These are phyloP conservation scores for Theretra japonica DNA, from an alignment of 2,888 invertebrate species.

Conservation along the genomic window DNA sequence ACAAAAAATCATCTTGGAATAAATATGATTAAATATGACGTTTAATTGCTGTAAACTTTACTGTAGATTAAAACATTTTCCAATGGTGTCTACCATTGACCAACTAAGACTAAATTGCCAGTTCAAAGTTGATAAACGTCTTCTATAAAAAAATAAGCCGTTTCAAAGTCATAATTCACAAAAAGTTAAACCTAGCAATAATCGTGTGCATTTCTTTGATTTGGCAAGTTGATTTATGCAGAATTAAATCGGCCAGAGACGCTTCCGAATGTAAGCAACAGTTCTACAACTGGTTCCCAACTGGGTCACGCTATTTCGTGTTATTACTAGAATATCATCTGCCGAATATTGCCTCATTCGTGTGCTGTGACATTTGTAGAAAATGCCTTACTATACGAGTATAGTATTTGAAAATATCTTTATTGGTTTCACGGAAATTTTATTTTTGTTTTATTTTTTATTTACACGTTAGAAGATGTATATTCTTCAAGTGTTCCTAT, in stretches of 20 bases:
- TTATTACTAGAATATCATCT: slow-evolving; percentile 20
- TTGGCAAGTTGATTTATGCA: slow-evolving; percentile 29
- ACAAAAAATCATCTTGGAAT: not conserved
- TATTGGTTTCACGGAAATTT: no score
- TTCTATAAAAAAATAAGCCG: not conserved
- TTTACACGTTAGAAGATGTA: no score
- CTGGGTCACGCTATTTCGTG: slow-evolving; percentile 26
- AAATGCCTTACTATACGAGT: not conserved
- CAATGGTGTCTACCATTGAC: not conserved
- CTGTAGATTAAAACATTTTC: not conserved
- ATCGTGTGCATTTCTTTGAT: slow-evolving; percentile 9
- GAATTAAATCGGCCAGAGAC: slow-evolving; percentile 28
- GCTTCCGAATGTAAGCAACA: slow-evolving; percentile 29
- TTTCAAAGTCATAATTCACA: slow-evolving; percentile 19
- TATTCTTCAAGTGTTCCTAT: no score
- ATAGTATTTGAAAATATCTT: not conserved
- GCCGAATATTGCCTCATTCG: slow-evolving; percentile 18
- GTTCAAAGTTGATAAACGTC: not conserved
- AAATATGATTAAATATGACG: not conserved
- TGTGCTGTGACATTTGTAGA: not conserved
- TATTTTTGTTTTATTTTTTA: no score
- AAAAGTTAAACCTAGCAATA: slow-evolving; percentile 7
- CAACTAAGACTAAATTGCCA: not conserved
- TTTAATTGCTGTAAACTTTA: not conserved
- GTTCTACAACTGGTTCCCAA: slow-evolving; percentile 25